Base-by-base conservation (phyloP, 2,888 invertebrate species). In the Lasiommata megera region DNA sequence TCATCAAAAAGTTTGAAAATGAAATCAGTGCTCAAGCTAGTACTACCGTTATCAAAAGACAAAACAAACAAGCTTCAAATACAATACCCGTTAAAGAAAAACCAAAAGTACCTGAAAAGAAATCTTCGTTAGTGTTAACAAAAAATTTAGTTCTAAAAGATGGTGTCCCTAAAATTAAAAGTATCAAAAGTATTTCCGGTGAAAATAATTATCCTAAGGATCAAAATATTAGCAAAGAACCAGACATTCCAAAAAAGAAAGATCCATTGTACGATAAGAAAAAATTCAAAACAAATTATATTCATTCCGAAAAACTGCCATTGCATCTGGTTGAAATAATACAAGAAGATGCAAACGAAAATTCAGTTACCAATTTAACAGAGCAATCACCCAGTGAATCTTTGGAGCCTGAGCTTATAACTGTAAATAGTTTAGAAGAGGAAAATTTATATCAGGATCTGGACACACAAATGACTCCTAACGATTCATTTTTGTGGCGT, bases 401-500 rank as follows among this genome's bases (percentile, higher is more conserved):
- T 48, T 29, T 57, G 23, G 11, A 9, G 11, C 11, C 34, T 9
- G 11, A 34, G 11, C 34, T 11, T 11, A 34, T 11, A 34, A 62
- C 53, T 48, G 41, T 58, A 23, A 64, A 58, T 41, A 56, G 61
- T 31, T 54, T 62, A 59, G 63, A 56, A 53, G 29, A 65, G 51
- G 53, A 60, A 37, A 61, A 67, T 58, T 47, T 64, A 7, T 76
- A 79, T 62, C 74, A 84, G 70, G 83, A 84, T 44, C 68, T 86
- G 9, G 80, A 73, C 66, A 69, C 84, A 16, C 77, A 74, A 11
- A 86, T 93, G 55, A 87, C 92, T 67, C 94, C 94, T 1, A 94
- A 94, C 70, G 92, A 90, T 64, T 94, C 94, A 3, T 94, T 94
- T 77, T 79, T 94, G 36, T 94, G 93, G 92, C 91, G 93, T 56